phyloP scores from a whole-genome alignment of 2,797 vertebrate genomes.

The Sebastes flavidus region DNA sequence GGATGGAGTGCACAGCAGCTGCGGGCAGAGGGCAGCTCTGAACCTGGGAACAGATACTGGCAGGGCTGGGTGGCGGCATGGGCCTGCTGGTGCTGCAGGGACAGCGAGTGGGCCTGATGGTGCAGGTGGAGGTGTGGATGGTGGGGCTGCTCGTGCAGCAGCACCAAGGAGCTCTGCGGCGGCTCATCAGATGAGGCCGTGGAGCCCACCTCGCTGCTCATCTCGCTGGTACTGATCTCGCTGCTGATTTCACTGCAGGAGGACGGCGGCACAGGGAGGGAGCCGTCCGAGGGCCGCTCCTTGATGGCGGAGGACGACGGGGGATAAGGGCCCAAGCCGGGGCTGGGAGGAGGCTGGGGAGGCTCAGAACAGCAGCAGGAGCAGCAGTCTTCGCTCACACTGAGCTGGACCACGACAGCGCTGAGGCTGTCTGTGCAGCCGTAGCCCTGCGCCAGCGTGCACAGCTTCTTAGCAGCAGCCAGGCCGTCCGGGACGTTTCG shows the following conservation, averaged over 20 bases:
- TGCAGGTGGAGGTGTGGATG: constrained; percentile 82
- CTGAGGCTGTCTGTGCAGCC: constrained; percentile 96
- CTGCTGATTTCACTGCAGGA: constrained; percentile 98
- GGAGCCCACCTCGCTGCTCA: constrained; percentile 99
- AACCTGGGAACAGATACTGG: constrained; percentile 68
- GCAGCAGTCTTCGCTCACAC: constrained; percentile 95
- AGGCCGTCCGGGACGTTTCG: constrained; percentile 92
- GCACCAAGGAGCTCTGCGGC: constrained; percentile 78
- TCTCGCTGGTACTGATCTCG: constrained; percentile 97
- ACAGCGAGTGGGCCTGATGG: constrained; percentile 73
- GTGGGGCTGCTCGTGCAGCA: constrained; percentile 83
- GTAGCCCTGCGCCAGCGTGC: constrained; percentile 95
- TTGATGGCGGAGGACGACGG: constrained; percentile 85
- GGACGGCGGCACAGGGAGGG: constrained; percentile 87
- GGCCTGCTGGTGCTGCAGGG: constrained; percentile 72
- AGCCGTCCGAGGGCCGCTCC: constrained; percentile 83
- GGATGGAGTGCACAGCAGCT: constrained; percentile 92
- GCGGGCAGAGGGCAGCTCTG: constrained; percentile 72
- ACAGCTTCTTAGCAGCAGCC: constrained; percentile 96
- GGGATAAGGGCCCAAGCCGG: constrained; percentile 84
- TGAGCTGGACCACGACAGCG: constrained; percentile 96
- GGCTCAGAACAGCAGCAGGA: constrained; percentile 95
- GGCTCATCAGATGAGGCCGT: constrained; percentile 95
- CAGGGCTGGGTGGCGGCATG: constrained; percentile 58
- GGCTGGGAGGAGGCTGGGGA: constrained; percentile 87